Evolutionary conservation across 1,140 invertebrate species (phyloP), one percentile per base, ranked within the genome.

Genomic region (Macrobrachium nipponense): DNA sequence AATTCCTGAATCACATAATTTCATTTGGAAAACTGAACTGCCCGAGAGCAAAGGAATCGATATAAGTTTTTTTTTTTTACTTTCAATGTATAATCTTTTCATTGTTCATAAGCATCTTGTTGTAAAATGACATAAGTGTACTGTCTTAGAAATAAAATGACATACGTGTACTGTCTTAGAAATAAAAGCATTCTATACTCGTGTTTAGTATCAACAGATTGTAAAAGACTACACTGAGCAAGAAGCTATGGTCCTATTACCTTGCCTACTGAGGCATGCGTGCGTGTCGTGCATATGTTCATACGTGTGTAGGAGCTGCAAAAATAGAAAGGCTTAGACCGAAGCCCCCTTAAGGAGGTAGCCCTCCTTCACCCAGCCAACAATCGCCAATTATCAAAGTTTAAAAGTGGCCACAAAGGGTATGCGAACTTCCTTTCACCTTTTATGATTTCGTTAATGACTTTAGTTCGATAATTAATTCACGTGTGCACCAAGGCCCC

Each of bases 391-490:
- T 70, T 70, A 70, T 70, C 36, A 70, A 70, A 70, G 68, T 70
- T 70, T 70, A 70, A 70, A 70, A 70, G 68, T 70, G 23, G 23
- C 15, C 68, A 70, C 68, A 70, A 70, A 70, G 68, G 68, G 68
- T 70, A 70, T 70, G 36, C 68, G 23, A 70, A 70, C 23, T 70
- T 70, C 68, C 68, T 70, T 70, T 70, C 68, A 70, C 68, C 68
- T 70, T 70, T 70, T 70, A 17, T 70, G 68, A 70, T n/a, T 70
- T 70, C 68, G 23, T 70, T 70, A 70, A 70, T 70, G 68, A 70
- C 68, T 70, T 70, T 70, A 70, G 68, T 70, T 70, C 68, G 68
- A 70, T 70, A 70, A 70, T 70, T 70, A 70, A 70, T 70, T 70
- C 68, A 70, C 68, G 68, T 70, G 23, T 70, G 51, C 51, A 51